phyloP scores from a whole-genome alignment of 2,113 vertebrate species.

The Dinomys branickii region DNA sequence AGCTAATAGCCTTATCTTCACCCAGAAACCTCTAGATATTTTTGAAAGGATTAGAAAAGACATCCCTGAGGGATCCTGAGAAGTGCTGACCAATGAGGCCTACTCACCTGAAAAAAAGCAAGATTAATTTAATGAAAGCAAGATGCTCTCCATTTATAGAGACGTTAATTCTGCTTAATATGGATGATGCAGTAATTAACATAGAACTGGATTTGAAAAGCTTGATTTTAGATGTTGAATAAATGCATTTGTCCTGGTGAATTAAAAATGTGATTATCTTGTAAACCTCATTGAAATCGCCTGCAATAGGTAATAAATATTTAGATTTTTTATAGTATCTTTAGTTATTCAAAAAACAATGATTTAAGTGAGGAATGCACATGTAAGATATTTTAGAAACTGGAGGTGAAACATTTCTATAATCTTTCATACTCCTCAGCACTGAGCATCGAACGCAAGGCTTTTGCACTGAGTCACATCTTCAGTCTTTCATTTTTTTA shows the following conservation, averaged over 20 bases:
- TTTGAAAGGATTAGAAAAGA: background rate
- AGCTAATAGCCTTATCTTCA: background rate
- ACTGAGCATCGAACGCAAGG: background rate
- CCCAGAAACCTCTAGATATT: background rate
- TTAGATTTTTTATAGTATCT: background rate
- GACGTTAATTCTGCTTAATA: background rate
- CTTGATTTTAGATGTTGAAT: background rate
- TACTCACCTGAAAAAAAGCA: background rate
- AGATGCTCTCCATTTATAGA: background rate
- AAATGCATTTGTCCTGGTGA: background rate
- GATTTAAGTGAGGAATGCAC: background rate
- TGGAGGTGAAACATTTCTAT: background rate
- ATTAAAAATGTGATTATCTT: background rate
- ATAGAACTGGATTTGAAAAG: background rate
- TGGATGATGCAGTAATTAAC: background rate
- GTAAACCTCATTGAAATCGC: background rate
- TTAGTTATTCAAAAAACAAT: background rate
- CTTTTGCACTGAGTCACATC: background rate
- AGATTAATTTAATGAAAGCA: conserved; percentile 38
- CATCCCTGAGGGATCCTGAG: background rate
- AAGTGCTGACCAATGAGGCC: background rate
- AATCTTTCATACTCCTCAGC: background rate
- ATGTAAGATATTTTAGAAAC: background rate
- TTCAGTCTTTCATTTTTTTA: background rate
- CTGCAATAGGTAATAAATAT: background rate